Evolutionary conservation across 2,888 invertebrate genomes (phyloP).

Genomic region (Spisula solida): DNA sequence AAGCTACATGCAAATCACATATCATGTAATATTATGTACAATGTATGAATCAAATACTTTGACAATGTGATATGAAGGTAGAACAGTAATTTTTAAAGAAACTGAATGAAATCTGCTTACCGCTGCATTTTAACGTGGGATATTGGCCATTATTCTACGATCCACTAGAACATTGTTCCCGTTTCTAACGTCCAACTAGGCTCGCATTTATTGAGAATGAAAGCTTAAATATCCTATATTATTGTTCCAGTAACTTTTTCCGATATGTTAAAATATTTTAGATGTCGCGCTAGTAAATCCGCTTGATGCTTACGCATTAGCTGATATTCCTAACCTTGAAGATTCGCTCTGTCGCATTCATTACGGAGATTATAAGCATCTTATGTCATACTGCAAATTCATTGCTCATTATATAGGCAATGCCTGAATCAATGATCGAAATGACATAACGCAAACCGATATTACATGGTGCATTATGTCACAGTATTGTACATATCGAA

Average conservation of each 20-base stretch:
- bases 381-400: neutral
- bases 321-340: neutral
- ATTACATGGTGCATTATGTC: too few species aligned
- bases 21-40: too few species aligned
- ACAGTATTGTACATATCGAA: neutral
- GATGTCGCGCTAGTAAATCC: neutral
- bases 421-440: too few species aligned
- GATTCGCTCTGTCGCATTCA: too few species aligned
- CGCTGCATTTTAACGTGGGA: too few species aligned
- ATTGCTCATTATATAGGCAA: too few species aligned
- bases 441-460: too few species aligned
- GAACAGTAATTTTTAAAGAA: too few species aligned
- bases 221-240: neutral
- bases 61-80: too few species aligned
- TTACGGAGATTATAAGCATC: neutral
- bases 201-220: neutral
- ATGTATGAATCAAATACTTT: too few species aligned
- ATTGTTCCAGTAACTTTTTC: neutral
- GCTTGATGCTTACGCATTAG: neutral
- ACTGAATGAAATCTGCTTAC: neutral
- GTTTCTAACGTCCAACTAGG: neutral
- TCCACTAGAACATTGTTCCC: neutral
- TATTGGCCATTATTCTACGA: too few species aligned
- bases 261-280: neutral
- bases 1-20: too few species aligned